Evolutionary conservation across 2,888 invertebrate species (phyloP).

Genomic region (Drosophila vallismaia): DNA sequence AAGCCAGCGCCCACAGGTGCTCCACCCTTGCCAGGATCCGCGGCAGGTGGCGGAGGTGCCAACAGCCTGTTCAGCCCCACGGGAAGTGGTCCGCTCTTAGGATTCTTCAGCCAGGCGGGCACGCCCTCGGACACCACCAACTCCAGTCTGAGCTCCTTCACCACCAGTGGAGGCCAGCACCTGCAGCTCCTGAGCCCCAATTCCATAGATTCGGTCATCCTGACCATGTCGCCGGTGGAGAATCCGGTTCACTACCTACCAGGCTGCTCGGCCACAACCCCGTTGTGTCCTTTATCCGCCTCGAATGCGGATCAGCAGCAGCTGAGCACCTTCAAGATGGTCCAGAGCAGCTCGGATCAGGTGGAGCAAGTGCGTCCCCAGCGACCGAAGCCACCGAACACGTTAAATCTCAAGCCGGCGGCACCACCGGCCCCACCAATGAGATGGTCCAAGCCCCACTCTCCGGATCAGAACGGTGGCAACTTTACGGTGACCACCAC

Average conservation of each 20-base stretch:
- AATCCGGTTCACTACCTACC: constrained; percentile 55
- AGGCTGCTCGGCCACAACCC: background rate
- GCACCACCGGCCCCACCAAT: constrained; percentile 94
- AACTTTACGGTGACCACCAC: constrained; percentile 94
- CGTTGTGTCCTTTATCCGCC: constrained; percentile 6
- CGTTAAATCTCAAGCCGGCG: constrained; percentile 92
- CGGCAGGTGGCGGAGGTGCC: constrained; percentile 19
- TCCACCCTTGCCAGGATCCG: constrained; percentile 20
- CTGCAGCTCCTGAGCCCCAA: constrained; percentile 85
- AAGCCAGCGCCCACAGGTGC: constrained; percentile 44
- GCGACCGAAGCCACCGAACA: constrained; percentile 92
- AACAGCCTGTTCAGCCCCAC: constrained; percentile 81
- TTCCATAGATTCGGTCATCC: constrained; percentile 88
- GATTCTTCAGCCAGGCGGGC: constrained; percentile 82
- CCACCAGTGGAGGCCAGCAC: constrained; percentile 85
- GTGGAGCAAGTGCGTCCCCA: constrained; percentile 86
- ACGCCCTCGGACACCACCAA: constrained; percentile 88
- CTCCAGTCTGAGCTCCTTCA: constrained; percentile 91
- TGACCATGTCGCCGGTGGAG: constrained; percentile 90
- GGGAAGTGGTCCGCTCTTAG: constrained; percentile 70
- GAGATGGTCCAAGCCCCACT: constrained; percentile 92
- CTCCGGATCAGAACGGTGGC: constrained; percentile 85
- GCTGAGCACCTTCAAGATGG: constrained; percentile 87
- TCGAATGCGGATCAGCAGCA: constrained; percentile 62
- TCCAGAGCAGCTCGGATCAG: constrained; percentile 36